These are phyloP conservation scores for Vimba vimba DNA, from an alignment of 2,113 vertebrate species.

Conservation along the genomic window DNA sequence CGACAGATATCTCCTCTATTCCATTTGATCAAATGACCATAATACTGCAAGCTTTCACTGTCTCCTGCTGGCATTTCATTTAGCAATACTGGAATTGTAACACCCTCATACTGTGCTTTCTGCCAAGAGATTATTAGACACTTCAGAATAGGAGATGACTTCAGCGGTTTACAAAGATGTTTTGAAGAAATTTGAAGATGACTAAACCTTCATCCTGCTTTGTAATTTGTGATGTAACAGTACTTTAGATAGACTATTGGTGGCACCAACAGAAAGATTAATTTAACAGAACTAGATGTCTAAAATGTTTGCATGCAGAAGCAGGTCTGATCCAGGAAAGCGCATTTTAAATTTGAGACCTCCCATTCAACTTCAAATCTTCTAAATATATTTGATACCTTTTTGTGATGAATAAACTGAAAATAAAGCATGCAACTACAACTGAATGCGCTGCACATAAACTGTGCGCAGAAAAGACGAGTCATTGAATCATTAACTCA, in stretches of 20 bases:
- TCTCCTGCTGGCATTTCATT: constrained; percentile 6
- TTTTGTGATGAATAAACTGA: neutral
- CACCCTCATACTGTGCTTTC: constrained; percentile 6
- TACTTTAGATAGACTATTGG: neutral
- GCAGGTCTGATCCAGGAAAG: neutral
- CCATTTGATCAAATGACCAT: constrained; percentile 8
- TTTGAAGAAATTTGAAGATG: constrained; percentile 5
- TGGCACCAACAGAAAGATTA: neutral
- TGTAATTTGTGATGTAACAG: neutral
- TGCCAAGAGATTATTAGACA: neutral
- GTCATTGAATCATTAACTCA: neutral
- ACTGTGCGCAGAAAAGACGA: neutral
- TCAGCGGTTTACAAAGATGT: neutral
- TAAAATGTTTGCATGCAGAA: neutral
- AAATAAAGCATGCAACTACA: neutral
- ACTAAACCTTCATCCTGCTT: neutral
- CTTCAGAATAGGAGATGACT: neutral
- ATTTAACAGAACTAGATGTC: neutral
- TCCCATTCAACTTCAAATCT: neutral
- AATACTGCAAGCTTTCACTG: neutral
- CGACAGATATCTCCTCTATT: neutral
- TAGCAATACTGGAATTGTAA: constrained; percentile 10
- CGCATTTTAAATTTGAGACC: neutral
- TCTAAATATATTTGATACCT: neutral
- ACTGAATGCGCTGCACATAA: neutral